phyloP scores from a whole-genome alignment of 2,113 vertebrate species.

The Osmerus mordax region DNA sequence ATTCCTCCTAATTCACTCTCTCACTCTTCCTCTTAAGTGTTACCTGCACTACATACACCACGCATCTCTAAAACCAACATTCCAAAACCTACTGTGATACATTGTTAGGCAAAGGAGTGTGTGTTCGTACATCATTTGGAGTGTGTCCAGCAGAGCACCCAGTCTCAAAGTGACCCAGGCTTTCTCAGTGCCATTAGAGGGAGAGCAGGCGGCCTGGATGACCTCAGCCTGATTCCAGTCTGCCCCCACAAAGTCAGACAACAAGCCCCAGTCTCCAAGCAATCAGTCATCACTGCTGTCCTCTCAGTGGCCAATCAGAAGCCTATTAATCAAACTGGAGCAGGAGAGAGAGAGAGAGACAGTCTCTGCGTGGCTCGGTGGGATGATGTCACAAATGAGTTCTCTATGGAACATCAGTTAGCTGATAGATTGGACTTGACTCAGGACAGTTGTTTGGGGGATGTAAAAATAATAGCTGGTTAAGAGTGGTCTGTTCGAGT shows the following conservation, averaged over 20 bases:
- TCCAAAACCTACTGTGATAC: too few relatives aligned
- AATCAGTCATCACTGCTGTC: conserved; percentile 58
- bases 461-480: neutral
- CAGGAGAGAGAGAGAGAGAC: conserved; percentile 6
- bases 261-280: conserved; percentile 41
- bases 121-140: conserved; percentile 11
- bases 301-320: conserved; percentile 55
- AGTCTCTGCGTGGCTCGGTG: conserved; percentile 33
- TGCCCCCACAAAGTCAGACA: conserved; percentile 56
- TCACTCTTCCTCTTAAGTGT: too few relatives aligned
- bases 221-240: conserved; percentile 45
- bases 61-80: too few relatives aligned
- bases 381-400: conserved; percentile 47
- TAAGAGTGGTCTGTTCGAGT: neutral
- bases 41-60: too few relatives aligned
- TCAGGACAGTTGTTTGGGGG: neutral
- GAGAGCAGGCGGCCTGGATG: conserved; percentile 29
- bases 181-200: conserved; percentile 34
- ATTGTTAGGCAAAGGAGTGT: too few relatives aligned
- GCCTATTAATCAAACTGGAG: conserved; percentile 58
- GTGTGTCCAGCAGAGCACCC: conserved; percentile 34
- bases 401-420: conserved; percentile 38
- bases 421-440: conserved; percentile 20
- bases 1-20: too few relatives aligned
- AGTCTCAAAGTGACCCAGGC: conserved; percentile 38